Evolutionary conservation across 2,888 invertebrate species (phyloP).

Genomic region (Tipula lateralis): DNA sequence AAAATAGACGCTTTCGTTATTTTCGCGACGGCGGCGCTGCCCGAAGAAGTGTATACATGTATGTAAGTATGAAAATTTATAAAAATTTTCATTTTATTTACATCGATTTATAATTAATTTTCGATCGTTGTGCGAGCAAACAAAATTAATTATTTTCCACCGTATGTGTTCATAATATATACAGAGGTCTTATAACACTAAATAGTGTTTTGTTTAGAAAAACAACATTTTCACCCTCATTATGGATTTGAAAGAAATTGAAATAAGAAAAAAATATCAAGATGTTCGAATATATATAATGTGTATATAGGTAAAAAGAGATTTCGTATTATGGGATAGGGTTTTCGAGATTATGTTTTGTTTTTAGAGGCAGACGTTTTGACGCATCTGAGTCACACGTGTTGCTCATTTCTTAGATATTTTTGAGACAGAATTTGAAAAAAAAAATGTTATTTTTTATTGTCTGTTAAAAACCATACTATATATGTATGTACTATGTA

Average conservation of each 20-base stretch:
- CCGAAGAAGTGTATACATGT: background rate
- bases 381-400: conserved; percentile 28
- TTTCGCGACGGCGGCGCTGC: background rate
- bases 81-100: background rate
- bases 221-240: background rate
- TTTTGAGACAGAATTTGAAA: background rate
- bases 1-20: background rate
- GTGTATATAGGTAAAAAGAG: background rate
- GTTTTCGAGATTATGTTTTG: background rate
- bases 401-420: background rate
- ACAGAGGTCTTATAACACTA: background rate
- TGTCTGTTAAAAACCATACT: conserved; percentile 5
- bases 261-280: background rate
- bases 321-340: background rate
- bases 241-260: background rate
- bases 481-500: background rate
- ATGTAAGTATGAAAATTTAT: background rate
- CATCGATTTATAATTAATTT: background rate
- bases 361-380: conserved; percentile 5
- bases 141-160: background rate
- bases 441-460: background rate
- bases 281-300: background rate
- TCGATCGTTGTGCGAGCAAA: background rate
- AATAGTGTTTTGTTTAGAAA: background rate
- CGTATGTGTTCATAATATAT: background rate